These are phyloP conservation scores for Strigamia maritima DNA, from an alignment of 2,888 invertebrate genomes.

Conservation along the genomic window DNA sequence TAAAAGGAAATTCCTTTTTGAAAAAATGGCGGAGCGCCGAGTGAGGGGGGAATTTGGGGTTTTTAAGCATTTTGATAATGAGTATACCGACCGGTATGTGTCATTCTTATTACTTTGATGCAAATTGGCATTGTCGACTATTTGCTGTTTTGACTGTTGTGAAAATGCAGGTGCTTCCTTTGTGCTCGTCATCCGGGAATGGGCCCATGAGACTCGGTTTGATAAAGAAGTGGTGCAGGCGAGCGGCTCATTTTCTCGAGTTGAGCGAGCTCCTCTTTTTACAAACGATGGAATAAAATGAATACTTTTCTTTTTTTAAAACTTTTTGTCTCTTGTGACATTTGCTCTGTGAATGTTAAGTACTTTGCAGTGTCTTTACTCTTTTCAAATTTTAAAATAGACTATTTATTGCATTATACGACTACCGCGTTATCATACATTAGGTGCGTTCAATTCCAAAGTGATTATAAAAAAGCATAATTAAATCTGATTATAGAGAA, in stretches of 20 bases:
- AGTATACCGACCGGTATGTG: too few species aligned
- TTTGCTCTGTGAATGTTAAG: not conserved
- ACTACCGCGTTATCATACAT: too few species aligned
- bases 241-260: not conserved
- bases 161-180: conserved; percentile 10
- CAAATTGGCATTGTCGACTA: not conserved
- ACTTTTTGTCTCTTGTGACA: not conserved
- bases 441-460: too few species aligned
- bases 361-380: not conserved
- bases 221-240: not conserved
- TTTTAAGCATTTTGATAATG: not conserved
- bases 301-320: not conserved
- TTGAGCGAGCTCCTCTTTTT: not conserved
- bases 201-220: conserved; percentile 5
- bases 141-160: not conserved
- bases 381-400: not conserved
- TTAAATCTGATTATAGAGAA: too few species aligned
- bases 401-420: not conserved
- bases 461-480: too few species aligned
- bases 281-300: conserved; percentile 1
- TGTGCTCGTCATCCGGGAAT: conserved; percentile 5
- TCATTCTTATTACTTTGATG: not conserved
- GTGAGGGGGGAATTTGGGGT: too few species aligned
- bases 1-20: not conserved
- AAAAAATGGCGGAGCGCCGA: not conserved